A percentile compares a stretch with the other conserved stretches of the same genome.
These are phyloP conservation scores for Machimus rusticus DNA, from an alignment of 2,888 invertebrate species.

Conservation along the genomic window DNA sequence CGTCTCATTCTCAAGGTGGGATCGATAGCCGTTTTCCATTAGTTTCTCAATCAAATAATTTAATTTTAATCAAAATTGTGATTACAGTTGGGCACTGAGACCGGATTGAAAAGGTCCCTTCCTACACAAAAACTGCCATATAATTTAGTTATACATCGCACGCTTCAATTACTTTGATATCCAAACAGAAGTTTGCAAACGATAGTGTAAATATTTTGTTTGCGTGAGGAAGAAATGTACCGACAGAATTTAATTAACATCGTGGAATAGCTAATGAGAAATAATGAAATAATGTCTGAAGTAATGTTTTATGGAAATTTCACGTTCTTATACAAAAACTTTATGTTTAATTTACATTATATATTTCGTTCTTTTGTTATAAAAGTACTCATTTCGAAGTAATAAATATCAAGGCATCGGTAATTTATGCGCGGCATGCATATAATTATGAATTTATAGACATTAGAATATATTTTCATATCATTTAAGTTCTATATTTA, in stretches of 20 bases:
- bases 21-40: neutral
- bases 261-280: neutral
- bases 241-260: neutral
- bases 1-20: slow-evolving; percentile 13
- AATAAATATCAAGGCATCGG: neutral
- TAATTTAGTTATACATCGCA: neutral
- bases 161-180: neutral
- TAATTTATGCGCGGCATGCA: neutral
- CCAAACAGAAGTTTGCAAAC: neutral
- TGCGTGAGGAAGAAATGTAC: neutral
- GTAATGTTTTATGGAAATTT: neutral
- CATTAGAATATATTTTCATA: neutral
- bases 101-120: neutral
- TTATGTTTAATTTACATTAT: neutral
- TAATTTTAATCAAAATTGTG: neutral
- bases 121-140: neutral
- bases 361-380: neutral
- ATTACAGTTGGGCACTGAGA: neutral
- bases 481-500: neutral
- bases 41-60: slow-evolving; percentile 10
- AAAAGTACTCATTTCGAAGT: neutral
- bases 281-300: neutral
- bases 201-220: neutral
- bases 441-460: too few species aligned
- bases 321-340: neutral